Evolutionary conservation across 1,140 invertebrate species (phyloP).

Genomic region (Brachionus angularis): DNA sequence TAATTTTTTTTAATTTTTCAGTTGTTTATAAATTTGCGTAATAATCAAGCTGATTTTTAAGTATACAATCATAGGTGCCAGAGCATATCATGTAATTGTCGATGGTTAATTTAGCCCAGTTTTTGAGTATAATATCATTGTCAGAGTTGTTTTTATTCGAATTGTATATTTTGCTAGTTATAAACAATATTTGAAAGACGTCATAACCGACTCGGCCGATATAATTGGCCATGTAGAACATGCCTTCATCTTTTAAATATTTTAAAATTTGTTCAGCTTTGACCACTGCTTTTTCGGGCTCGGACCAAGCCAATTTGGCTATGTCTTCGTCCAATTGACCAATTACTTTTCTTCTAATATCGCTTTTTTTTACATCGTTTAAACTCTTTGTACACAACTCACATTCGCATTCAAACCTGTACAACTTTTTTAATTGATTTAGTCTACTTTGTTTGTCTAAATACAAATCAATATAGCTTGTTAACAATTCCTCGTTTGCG

Average conservation of each 20-base stretch:
- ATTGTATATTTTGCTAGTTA: conserved; percentile 1
- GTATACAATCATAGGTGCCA: no score
- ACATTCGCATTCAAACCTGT: background rate
- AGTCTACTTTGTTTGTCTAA: background rate
- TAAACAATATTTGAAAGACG: conserved; percentile 20
- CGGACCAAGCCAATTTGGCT: background rate
- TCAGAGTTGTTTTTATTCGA: no score
- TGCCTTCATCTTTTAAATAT: conserved; percentile 37
- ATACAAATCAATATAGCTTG: conserved; percentile 30
- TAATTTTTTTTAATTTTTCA: no score
- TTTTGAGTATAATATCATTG: no score
- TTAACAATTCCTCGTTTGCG: conserved; percentile 9
- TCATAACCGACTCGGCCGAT: conserved; percentile 12
- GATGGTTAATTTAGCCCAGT: no score
- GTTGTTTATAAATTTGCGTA: no score
- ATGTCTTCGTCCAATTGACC: conserved; percentile 25
- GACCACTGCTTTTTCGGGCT: conserved; percentile 15
- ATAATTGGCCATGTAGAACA: conserved; percentile 34
- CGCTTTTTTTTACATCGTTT: conserved; percentile 21
- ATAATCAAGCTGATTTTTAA: no score
- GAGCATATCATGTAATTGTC: no score
- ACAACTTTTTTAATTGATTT: conserved; percentile 11
- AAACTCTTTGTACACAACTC: background rate
- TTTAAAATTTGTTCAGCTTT: conserved; percentile 32
- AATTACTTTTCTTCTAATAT: conserved; percentile 30